Percentiles rank a stretch among this genome's conserved stretches.
Evolutionary conservation across 2,113 vertebrate genomes (phyloP).

Genomic region (Taxidea taxus): DNA sequence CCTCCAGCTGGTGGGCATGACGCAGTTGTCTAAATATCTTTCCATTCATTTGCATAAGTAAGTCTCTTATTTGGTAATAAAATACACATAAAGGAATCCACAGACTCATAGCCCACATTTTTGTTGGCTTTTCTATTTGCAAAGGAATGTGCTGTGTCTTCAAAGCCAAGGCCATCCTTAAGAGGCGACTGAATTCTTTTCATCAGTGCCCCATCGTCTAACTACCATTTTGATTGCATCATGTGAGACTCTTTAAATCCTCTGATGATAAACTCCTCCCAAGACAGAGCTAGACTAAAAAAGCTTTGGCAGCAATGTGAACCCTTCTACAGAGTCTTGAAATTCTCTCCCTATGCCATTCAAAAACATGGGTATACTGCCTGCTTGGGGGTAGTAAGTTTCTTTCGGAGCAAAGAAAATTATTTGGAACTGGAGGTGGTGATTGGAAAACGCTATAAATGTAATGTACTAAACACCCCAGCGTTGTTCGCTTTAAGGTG

Average conservation of each 20-base stretch:
- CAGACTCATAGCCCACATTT: conserved; percentile 48
- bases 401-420: neutral
- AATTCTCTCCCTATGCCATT: neutral
- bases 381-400: neutral
- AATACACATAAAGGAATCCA: conserved; percentile 36
- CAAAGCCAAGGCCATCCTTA: conserved; percentile 30
- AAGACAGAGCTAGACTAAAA: neutral
- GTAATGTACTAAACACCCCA: neutral
- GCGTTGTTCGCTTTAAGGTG: neutral
- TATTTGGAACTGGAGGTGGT: neutral
- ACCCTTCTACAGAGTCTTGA: neutral
- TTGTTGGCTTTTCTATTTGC: conserved; percentile 53
- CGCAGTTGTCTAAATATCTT: neutral
- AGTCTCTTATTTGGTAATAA: conserved; percentile 35
- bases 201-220: conserved; percentile 20
- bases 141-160: conserved; percentile 52
- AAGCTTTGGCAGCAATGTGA: neutral
- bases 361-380: neutral
- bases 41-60: conserved; percentile 42
- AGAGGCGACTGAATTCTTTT: conserved; percentile 20
- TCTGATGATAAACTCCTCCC: conserved; percentile 31
- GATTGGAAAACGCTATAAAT: neutral
- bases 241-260: neutral
- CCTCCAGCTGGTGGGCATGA: neutral
- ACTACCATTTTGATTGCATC: neutral